Evolutionary conservation across 2,888 invertebrate species (phyloP).

Genomic region (Theretra japonica): DNA sequence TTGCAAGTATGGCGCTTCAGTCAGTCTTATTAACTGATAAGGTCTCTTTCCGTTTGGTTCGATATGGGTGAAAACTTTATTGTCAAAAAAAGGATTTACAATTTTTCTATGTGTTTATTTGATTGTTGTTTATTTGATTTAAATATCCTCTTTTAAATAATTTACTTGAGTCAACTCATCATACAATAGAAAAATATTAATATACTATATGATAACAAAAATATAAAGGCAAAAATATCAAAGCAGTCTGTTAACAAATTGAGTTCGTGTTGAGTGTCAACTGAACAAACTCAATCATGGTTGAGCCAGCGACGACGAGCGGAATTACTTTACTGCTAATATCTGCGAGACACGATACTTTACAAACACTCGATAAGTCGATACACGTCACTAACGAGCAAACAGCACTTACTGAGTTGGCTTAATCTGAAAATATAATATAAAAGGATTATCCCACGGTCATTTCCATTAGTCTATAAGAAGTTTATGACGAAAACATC

Average conservation of each 20-base stretch:
- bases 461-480: too few species aligned
- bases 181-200: too few species aligned
- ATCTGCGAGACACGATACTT: background rate
- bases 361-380: background rate
- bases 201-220: too few species aligned
- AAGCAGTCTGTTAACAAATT: background rate
- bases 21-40: background rate
- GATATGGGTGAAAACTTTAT: background rate
- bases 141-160: too few species aligned
- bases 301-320: background rate
- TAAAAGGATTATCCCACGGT: too few species aligned
- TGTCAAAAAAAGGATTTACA: background rate
- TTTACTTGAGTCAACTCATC: too few species aligned
- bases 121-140: too few species aligned
- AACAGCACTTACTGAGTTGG: background rate
- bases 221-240: too few species aligned
- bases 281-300: conserved; percentile 2
- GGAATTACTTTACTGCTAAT: background rate
- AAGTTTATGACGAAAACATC: too few species aligned
- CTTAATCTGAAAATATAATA: too few species aligned
- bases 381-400: background rate
- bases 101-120: too few species aligned
- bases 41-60: background rate
- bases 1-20: background rate
- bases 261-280: background rate